phyloP scores from a whole-genome alignment of 2,888 invertebrate genomes.

The Hypselothyrea guttata region DNA sequence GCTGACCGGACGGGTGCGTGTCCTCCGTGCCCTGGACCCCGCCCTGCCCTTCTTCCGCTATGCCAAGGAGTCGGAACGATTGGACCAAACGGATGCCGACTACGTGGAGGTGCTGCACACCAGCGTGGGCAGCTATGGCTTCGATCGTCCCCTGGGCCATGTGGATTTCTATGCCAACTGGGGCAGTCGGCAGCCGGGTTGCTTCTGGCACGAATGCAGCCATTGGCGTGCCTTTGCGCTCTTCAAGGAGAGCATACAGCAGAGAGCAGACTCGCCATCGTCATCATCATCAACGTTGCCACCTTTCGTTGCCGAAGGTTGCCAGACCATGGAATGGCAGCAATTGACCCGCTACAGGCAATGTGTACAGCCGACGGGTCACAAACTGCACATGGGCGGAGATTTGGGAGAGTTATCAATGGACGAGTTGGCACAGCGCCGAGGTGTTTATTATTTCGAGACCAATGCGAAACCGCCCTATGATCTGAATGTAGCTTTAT shows the following conservation, averaged over 20 bases:
- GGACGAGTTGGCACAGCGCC: conserved; percentile 50
- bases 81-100: conserved; percentile 86
- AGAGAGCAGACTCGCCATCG: background rate
- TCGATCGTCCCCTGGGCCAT: conserved; percentile 83
- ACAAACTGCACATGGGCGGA: conserved; percentile 63
- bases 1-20: conserved; percentile 69
- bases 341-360: conserved; percentile 63
- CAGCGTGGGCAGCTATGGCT: conserved; percentile 83
- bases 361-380: conserved; percentile 58
- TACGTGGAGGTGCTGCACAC: conserved; percentile 90
- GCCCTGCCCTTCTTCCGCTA: conserved; percentile 83
- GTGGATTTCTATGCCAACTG: conserved; percentile 86
- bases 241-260: conserved; percentile 64
- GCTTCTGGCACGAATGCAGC: conserved; percentile 81
- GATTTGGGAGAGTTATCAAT: conserved; percentile 54
- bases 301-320: conserved; percentile 66
- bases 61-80: conserved; percentile 68
- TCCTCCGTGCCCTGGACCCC: conserved; percentile 85
- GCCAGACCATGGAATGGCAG: conserved; percentile 62
- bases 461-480: conserved; percentile 72
- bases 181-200: conserved; percentile 85
- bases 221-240: conserved; percentile 79
- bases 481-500: conserved; percentile 16
- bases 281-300: background rate
- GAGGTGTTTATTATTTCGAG: conserved; percentile 75